phyloP scores from a whole-genome alignment of 2,797 vertebrate genomes.

The Pitangus sulphuratus region DNA sequence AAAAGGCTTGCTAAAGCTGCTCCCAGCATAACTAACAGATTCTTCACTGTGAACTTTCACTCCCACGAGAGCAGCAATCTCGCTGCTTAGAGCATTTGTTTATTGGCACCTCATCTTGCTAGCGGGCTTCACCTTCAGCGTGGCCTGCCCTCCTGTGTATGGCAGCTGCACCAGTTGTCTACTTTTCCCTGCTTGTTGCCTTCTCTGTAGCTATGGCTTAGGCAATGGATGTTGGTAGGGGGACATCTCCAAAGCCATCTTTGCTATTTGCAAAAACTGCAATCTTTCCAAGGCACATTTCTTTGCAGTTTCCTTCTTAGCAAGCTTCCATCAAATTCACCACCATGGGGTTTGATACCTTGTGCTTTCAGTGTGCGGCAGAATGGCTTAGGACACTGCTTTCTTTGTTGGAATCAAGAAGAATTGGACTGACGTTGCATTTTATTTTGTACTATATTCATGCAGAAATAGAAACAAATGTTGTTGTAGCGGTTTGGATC shows the following conservation, averaged over 20 bases:
- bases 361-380: neutral
- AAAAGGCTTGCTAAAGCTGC: neutral
- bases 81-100: neutral
- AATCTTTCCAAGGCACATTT: neutral
- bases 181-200: neutral
- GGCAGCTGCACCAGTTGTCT: neutral
- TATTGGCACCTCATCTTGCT: neutral
- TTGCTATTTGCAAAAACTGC: neutral
- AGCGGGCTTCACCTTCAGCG: accelerated
- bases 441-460: neutral
- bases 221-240: neutral
- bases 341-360: accelerated
- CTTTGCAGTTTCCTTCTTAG: neutral
- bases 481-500: neutral
- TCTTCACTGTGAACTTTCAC: neutral
- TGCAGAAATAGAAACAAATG: neutral
- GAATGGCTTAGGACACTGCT: neutral
- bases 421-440: neutral
- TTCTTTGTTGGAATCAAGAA: neutral
- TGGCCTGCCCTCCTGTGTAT: neutral
- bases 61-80: neutral
- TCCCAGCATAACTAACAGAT: neutral
- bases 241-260: neutral
- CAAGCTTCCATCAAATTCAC: neutral
- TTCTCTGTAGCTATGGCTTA: neutral